Evolutionary conservation across 2,797 vertebrate genomes (phyloP).

Genomic region (Halcyon smyrnensis): DNA sequence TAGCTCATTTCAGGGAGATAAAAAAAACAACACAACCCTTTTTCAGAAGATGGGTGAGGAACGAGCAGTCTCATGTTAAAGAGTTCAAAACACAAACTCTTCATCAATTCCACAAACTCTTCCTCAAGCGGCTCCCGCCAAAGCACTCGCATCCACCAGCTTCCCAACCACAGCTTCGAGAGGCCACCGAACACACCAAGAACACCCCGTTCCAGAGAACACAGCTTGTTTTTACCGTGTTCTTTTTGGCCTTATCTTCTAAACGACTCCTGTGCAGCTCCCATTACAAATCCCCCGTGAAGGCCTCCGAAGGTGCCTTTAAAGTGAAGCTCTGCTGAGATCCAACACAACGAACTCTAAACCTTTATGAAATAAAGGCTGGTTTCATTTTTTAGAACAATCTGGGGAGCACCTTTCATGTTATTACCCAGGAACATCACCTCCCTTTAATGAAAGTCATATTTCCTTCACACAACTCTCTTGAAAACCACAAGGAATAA

Average conservation of each 20-base stretch:
- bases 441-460: background rate
- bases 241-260: background rate
- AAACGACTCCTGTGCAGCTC: background rate
- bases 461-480: background rate
- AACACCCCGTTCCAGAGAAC: background rate
- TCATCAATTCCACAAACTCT: background rate
- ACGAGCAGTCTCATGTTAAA: background rate
- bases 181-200: background rate
- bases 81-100: background rate
- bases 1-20: background rate
- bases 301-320: background rate
- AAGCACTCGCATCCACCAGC: background rate
- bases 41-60: background rate
- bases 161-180: background rate
- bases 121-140: background rate
- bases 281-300: background rate
- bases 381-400: background rate
- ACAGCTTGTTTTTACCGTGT: background rate
- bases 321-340: background rate
- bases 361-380: background rate
- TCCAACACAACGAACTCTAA: background rate
- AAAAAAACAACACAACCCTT: background rate
- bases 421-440: background rate
- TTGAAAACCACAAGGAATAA: background rate
- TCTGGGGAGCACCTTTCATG: background rate